These are phyloP conservation scores for Amphipoea oculea DNA, from an alignment of 2,888 invertebrate species.

Conservation along the genomic window DNA sequence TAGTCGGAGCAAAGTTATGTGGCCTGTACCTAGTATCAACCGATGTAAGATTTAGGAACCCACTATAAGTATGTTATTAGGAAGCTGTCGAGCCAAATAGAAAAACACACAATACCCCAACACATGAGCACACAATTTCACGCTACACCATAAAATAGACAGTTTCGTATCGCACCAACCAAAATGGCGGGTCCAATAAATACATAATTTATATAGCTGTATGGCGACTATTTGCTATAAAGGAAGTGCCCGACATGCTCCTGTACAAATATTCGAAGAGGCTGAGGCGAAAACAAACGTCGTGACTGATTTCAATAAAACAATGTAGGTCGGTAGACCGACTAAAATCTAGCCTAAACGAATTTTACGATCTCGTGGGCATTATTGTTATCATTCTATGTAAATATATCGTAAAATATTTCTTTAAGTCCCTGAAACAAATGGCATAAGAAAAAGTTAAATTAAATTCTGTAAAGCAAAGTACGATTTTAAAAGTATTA, in stretches of 20 bases:
- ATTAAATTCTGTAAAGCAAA: slow-evolving; percentile 39
- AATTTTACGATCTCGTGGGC: slow-evolving; percentile 28
- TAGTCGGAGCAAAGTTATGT: slow-evolving; percentile 7
- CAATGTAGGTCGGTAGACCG: slow-evolving; percentile 30
- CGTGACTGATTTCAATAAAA: slow-evolving; percentile 57
- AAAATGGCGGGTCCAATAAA: slow-evolving; percentile 49
- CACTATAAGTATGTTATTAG: slow-evolving; percentile 13
- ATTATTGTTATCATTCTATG: slow-evolving; percentile 41
- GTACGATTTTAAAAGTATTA: slow-evolving; percentile 46
- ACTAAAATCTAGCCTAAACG: slow-evolving; percentile 17
- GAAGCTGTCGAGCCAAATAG: slow-evolving; percentile 15
- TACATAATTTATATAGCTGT: slow-evolving; percentile 52
- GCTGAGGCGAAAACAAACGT: slow-evolving; percentile 18
- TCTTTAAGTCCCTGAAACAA: slow-evolving; percentile 18
- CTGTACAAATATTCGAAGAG: slow-evolving; percentile 38
- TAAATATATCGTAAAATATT: slow-evolving; percentile 51
- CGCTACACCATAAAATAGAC: slow-evolving; percentile 38
- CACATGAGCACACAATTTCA: slow-evolving; percentile 37
- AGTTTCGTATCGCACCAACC: slow-evolving; percentile 34
- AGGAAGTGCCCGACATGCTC: slow-evolving; percentile 36
- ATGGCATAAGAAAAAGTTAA: slow-evolving; percentile 38
- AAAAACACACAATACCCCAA: slow-evolving; percentile 8
- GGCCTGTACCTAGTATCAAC: neutral
- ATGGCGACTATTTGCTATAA: slow-evolving; percentile 36
- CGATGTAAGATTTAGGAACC: neutral